Evolutionary conservation across 2,888 invertebrate genomes (phyloP).

Genomic region (Chironomus riparius): DNA sequence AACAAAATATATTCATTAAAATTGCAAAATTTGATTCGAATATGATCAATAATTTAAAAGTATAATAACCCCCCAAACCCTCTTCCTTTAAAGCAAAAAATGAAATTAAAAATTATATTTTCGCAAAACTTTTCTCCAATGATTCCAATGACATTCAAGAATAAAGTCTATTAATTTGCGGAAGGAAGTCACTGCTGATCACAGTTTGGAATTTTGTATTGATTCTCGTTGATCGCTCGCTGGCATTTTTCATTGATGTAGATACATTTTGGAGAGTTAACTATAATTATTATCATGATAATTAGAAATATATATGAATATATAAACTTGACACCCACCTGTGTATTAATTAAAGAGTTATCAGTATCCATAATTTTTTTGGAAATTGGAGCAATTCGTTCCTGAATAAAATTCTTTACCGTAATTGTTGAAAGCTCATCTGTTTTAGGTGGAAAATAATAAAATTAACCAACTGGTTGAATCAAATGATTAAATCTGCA

Average conservation of each 20-base stretch:
- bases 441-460: neutral
- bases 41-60: no score
- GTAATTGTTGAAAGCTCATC: conserved; percentile 3
- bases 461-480: neutral
- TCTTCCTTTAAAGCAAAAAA: no score
- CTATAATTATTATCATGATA: neutral
- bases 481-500: neutral
- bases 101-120: no score
- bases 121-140: no score
- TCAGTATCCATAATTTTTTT: conserved; percentile 23
- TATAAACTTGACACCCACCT: neutral
- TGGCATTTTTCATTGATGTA: neutral
- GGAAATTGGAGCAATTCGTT: neutral
- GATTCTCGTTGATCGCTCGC: neutral
- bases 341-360: conserved; percentile 14
- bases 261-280: conserved; percentile 19
- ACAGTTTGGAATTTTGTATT: neutral
- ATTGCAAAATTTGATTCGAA: no score
- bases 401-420: conserved; percentile 6
- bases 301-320: no score
- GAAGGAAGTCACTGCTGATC: conserved; percentile 1
- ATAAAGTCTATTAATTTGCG: conserved; percentile 11
- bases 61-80: no score
- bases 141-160: no score
- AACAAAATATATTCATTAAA: no score